Percentiles rank a stretch among this genome's conserved stretches.
These are phyloP conservation scores for Cyprinodon brontotheroides DNA, from an alignment of 2,113 vertebrate species.

Conservation along the genomic window DNA sequence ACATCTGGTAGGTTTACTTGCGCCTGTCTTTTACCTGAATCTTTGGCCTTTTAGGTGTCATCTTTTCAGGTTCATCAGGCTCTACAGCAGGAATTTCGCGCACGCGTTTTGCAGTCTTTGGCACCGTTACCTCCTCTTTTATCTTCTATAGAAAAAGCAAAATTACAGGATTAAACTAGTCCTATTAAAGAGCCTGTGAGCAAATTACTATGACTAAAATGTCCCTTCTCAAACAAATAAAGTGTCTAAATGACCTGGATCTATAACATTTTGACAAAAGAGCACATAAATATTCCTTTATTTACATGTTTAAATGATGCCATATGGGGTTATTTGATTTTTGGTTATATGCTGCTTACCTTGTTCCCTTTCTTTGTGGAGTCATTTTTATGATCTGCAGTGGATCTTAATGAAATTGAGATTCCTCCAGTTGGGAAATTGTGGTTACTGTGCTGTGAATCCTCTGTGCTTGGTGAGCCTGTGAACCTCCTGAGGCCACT, in stretches of 20 bases:
- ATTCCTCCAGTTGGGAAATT: slow-evolving; percentile 81
- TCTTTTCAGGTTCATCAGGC: slow-evolving; percentile 86
- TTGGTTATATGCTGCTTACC: slow-evolving; percentile 65
- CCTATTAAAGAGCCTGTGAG: background rate
- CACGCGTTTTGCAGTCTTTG: slow-evolving; percentile 92
- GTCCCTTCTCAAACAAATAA: background rate
- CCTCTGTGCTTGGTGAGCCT: slow-evolving; percentile 88
- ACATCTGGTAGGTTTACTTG: background rate
- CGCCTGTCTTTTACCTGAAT: slow-evolving; percentile 84
- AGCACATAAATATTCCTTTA: no score
- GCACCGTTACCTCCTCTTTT: slow-evolving; percentile 88
- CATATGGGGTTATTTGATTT: background rate
- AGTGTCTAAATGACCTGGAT: background rate
- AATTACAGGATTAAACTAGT: background rate
- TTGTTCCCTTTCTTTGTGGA: slow-evolving; percentile 88
- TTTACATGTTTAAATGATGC: background rate
- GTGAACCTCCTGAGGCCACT: slow-evolving; percentile 96
- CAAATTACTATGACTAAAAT: background rate
- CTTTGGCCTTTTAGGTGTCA: slow-evolving; percentile 90
- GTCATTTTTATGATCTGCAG: slow-evolving; percentile 90
- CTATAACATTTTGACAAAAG: background rate
- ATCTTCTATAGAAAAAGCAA: slow-evolving; percentile 80
- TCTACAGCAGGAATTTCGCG: slow-evolving; percentile 88
- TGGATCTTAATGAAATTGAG: slow-evolving; percentile 85
- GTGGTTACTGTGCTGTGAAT: slow-evolving; percentile 88